Percentiles rank a stretch among this genome's conserved stretches.
Evolutionary conservation across 2,888 invertebrate species (phyloP).

Genomic region (Adelognathus sp.): DNA sequence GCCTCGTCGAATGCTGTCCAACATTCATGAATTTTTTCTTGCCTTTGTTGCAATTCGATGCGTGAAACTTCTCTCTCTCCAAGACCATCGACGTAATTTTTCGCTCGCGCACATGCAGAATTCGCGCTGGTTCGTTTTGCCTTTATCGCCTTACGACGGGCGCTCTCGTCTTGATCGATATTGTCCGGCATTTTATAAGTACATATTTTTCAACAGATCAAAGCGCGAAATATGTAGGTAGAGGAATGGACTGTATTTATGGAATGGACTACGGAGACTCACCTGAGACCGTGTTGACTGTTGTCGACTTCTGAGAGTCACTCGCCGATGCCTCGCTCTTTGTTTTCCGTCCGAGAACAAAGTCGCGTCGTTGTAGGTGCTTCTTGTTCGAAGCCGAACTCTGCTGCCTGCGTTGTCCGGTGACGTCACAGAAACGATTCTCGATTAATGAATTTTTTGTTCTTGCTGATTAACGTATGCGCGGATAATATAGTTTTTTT

Average conservation of each 20-base stretch:
- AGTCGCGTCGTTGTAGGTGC: too few species aligned
- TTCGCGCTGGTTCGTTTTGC: background rate
- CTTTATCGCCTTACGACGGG: background rate
- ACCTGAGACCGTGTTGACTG: background rate
- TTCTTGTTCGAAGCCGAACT: too few species aligned
- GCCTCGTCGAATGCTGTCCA: conserved; percentile 12
- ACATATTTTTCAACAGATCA: too few species aligned
- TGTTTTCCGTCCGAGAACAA: background rate
- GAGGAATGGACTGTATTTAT: background rate
- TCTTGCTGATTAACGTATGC: background rate
- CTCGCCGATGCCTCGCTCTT: background rate
- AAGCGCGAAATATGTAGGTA: too few species aligned
- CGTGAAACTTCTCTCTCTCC: background rate
- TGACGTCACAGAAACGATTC: background rate
- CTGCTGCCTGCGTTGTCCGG: too few species aligned
- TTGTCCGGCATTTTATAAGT: background rate
- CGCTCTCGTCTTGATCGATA: background rate
- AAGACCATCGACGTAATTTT: background rate
- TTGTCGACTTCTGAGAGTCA: background rate
- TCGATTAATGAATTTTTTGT: background rate
- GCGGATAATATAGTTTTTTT: background rate
- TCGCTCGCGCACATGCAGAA: background rate
- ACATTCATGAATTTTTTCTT: background rate
- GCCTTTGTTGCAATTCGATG: conserved; percentile 13
- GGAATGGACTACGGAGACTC: conserved; percentile 16